Conservation (phyloP, 2,888 invertebrate species). For the Eremobia ochroleuca region DNA sequence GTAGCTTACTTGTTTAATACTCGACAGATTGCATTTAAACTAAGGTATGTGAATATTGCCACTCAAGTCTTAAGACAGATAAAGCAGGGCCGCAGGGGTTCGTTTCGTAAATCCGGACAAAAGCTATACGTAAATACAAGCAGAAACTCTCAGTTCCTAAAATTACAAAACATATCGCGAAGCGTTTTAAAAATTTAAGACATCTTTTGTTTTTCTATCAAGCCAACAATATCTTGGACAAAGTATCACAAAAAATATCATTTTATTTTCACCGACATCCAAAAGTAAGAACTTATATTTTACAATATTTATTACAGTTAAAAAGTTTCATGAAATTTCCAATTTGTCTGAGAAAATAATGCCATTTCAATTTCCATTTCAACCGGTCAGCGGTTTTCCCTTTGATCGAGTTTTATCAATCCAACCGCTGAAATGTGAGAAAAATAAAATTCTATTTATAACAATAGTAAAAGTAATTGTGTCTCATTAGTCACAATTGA, state of each 20-base stretch:
- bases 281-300: constrained; percentile 49
- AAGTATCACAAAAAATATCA: constrained; percentile 44
- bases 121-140: not conserved
- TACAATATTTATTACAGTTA: constrained; percentile 43
- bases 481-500: too few species aligned
- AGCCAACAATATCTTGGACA: constrained; percentile 7
- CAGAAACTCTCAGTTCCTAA: not conserved
- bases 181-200: constrained; percentile 23
- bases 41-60: not conserved
- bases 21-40: not conserved
- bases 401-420: constrained; percentile 65
- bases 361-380: constrained; percentile 44
- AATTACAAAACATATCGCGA: constrained; percentile 15
- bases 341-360: constrained; percentile 55
- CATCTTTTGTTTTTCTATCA: constrained; percentile 55
- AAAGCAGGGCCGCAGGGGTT: not conserved
- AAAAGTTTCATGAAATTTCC: constrained; percentile 45
- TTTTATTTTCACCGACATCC: constrained; percentile 39
- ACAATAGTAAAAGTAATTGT: too few species aligned
- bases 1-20: not conserved
- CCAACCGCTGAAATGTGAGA: too few species aligned
- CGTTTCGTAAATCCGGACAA: not conserved
- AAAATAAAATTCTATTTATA: too few species aligned
- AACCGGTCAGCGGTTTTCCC: constrained; percentile 57
- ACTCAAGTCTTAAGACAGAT: not conserved